A percentile compares a stretch with the other conserved stretches of the same genome.
phyloP scores from a whole-genome alignment of 2,797 vertebrate genomes.

The Adelosebastes latens region DNA sequence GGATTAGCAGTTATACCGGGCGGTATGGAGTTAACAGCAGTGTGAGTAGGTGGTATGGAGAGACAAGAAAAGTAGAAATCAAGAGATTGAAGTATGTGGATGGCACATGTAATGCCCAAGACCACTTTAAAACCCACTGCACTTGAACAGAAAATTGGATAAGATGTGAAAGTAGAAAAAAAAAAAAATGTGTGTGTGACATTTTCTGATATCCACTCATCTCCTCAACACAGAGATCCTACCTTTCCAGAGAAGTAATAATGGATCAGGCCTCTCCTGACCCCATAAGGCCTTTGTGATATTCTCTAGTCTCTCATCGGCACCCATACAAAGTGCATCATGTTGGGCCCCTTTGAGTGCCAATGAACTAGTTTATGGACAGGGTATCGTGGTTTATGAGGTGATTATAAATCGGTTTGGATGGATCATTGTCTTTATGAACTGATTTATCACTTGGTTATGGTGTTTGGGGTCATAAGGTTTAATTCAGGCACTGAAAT shows the following conservation, averaged over 20 bases:
- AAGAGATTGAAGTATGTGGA: slow-evolving; percentile 36
- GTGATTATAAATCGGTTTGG: slow-evolving; percentile 63
- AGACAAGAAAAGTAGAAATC: slow-evolving; percentile 26
- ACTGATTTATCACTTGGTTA: slow-evolving; percentile 62
- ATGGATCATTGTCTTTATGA: slow-evolving; percentile 64
- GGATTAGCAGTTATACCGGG: not conserved
- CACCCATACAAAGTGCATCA: slow-evolving; percentile 39
- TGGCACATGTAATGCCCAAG: slow-evolving; percentile 35
- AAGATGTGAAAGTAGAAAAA: slow-evolving; percentile 25
- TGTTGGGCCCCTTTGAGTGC: slow-evolving; percentile 60
- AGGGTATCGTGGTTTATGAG: slow-evolving; percentile 61
- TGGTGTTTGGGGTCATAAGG: slow-evolving; percentile 52
- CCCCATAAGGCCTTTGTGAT: slow-evolving; percentile 22
- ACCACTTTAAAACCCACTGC: slow-evolving; percentile 52
- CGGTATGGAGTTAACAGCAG: slow-evolving; percentile 11
- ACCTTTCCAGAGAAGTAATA: slow-evolving; percentile 55
- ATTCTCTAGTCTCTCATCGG: slow-evolving; percentile 30
- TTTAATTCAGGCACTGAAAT: slow-evolving; percentile 64
- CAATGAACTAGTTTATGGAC: slow-evolving; percentile 56
- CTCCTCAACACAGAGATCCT: slow-evolving; percentile 58
- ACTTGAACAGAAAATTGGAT: slow-evolving; percentile 47
- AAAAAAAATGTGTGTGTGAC: not conserved
- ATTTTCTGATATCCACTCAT: slow-evolving; percentile 77
- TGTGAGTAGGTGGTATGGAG: not conserved
- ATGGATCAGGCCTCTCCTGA: slow-evolving; percentile 53